phyloP scores from a whole-genome alignment of 2,113 vertebrate genomes.

The Mixornis gularis region DNA sequence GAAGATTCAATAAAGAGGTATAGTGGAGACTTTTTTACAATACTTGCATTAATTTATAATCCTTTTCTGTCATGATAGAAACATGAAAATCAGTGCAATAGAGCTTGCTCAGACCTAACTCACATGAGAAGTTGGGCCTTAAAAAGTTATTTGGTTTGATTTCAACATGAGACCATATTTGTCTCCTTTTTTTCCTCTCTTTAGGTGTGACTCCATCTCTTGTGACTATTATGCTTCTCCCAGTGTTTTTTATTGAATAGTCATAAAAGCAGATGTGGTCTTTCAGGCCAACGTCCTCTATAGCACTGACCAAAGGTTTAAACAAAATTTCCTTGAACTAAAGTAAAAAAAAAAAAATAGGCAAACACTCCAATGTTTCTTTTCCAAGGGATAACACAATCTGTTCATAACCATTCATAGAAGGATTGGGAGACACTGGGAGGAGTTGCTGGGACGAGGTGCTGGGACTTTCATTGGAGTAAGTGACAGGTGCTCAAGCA shows the following conservation, averaged over 20 bases:
- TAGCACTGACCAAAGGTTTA: neutral
- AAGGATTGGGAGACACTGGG: neutral
- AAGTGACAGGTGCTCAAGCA: neutral
- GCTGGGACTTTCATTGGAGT: neutral
- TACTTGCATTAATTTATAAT: neutral
- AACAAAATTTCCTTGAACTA: neutral
- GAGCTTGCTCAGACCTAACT: neutral
- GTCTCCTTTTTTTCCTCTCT: neutral
- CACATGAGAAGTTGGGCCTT: accelerated
- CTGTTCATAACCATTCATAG: neutral
- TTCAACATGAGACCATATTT: neutral
- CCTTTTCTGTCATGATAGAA: neutral
- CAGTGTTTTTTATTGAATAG: neutral
- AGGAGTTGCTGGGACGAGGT: neutral
- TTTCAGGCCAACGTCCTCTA: neutral
- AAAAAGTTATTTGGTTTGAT: neutral
- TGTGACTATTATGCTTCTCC: neutral
- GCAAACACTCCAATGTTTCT: neutral
- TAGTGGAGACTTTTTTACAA: neutral
- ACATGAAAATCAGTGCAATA: neutral
- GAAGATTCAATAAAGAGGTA: neutral
- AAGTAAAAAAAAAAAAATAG: neutral
- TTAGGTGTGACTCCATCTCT: neutral
- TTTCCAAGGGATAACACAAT: neutral
- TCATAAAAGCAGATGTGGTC: neutral